Evolutionary conservation across 2,113 vertebrate genomes (phyloP).

Genomic region (Ammodramus savannarum): DNA sequence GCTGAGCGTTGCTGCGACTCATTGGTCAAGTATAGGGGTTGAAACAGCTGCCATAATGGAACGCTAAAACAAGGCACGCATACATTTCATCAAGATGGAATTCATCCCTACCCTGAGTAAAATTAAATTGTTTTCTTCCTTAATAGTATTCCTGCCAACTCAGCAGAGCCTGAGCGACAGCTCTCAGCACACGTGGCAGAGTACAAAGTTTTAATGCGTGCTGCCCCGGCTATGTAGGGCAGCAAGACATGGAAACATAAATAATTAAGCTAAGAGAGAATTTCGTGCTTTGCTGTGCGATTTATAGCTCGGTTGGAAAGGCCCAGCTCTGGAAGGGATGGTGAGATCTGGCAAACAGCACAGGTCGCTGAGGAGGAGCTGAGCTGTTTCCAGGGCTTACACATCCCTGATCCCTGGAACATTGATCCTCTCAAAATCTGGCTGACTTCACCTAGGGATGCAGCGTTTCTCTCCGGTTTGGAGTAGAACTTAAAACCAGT

Average conservation of each 20-base stretch:
- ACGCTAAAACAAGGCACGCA: not conserved
- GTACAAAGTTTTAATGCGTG: accelerated
- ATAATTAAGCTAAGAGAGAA: not conserved
- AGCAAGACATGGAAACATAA: not conserved
- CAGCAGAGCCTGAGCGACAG: accelerated
- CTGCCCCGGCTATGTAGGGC: not conserved
- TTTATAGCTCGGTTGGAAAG: not conserved
- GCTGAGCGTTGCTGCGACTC: not conserved
- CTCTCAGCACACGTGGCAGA: accelerated
- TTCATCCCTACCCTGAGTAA: not conserved
- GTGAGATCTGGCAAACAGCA: not conserved
- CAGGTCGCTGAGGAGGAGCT: no score
- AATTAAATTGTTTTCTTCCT: not conserved
- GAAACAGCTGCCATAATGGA: not conserved
- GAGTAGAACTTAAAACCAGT: accelerated
- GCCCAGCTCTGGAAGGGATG: not conserved
- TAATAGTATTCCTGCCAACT: not conserved
- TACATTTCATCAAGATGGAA: not conserved
- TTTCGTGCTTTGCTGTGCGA: not conserved
- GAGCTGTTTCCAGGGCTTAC: not conserved
- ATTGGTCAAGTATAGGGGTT: not conserved
- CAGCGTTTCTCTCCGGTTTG: accelerated
- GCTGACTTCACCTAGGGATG: accelerated
- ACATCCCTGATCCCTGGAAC: no score
- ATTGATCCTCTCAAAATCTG: not conserved